phyloP scores from a whole-genome alignment of 2,888 invertebrate species.

The Calameuta filiformis region DNA sequence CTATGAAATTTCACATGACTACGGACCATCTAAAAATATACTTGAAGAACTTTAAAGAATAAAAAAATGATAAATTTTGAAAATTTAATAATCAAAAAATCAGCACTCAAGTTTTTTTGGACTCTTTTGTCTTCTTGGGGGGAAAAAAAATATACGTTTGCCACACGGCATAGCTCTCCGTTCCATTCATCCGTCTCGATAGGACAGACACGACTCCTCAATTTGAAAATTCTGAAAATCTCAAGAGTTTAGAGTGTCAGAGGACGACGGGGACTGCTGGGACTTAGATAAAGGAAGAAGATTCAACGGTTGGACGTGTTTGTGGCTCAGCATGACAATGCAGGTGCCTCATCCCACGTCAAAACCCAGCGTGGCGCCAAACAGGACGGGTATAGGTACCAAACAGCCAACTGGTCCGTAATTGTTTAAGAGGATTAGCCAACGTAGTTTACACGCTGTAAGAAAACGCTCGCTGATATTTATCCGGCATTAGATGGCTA shows the following conservation, averaged over 20 bases:
- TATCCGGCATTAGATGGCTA: conserved; percentile 41
- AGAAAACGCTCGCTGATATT: conserved; percentile 39
- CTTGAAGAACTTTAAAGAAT: not conserved
- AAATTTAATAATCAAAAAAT: not conserved
- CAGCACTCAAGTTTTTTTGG: not conserved
- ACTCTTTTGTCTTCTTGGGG: not conserved
- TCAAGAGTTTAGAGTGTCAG: not conserved
- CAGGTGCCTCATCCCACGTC: conserved; percentile 66
- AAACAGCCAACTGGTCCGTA: conserved; percentile 52
- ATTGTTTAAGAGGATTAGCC: conserved; percentile 61
- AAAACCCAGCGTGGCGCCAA: conserved; percentile 65
- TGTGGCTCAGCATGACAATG: conserved; percentile 63
- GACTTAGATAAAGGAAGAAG: not conserved
- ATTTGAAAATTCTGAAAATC: not conserved
- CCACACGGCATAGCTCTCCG: not conserved
- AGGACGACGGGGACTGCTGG: not conserved
- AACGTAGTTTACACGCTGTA: conserved; percentile 46
- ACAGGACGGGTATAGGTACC: conserved; percentile 44
- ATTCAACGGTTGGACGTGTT: conserved; percentile 30
- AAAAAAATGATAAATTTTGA: not conserved
- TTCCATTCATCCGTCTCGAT: not conserved
- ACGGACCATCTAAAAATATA: not conserved
- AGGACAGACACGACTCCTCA: not conserved
- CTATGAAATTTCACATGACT: not conserved
- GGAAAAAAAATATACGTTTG: not conserved